Base-by-base conservation (phyloP, 1,140 invertebrate genomes). In the Whitmania pigra region DNA sequence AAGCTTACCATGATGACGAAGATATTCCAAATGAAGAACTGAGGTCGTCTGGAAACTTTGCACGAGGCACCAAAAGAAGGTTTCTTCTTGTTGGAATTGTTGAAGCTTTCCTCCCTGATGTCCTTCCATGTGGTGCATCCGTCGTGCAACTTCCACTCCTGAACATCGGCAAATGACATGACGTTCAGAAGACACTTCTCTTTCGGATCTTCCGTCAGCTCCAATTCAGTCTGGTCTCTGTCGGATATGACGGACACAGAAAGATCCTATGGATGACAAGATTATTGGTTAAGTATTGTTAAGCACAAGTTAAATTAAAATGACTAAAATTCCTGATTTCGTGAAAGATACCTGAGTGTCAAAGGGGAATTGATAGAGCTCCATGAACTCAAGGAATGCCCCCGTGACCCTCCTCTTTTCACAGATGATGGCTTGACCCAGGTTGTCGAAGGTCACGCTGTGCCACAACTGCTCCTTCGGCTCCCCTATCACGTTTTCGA, bases 331-430 rank as follows among this genome's bases (percentile, higher is more conserved):
- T 17, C 4, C 11, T 27, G 25, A 6, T 1, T 13, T 49, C 43
- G 5, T 69, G 13, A 7, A 31, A 2, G 29, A 69, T 76, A 82
- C 81, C 79, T 82, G 81, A 2, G 81, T 80, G 73, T 82, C 81
- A 72, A 81, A 81, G 40, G 80, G 81, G 73, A 81, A 82, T 72
- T 81, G 79, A 69, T 80, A 78, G 0, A 82, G 74, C 74, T 82
- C 81, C 36, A 82, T 72, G 74, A 80, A 81, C 76, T 81, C 81
- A 76, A 81, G 78, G 72, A 82, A 82, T 11, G 79, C 80, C 63
- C 80, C 81, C 63, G 80, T 81, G 2, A 81, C 76, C 2, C 78
- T 77, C 57, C 80, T 69, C 70, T 80, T 81, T 74, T 82, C 80
- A 9, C 77, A 77, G 29, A 82, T 76, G 73, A 75, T 81, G 0